Conservation (phyloP, 2,113 vertebrate genomes). For the Monarcha castaneiventris region DNA sequence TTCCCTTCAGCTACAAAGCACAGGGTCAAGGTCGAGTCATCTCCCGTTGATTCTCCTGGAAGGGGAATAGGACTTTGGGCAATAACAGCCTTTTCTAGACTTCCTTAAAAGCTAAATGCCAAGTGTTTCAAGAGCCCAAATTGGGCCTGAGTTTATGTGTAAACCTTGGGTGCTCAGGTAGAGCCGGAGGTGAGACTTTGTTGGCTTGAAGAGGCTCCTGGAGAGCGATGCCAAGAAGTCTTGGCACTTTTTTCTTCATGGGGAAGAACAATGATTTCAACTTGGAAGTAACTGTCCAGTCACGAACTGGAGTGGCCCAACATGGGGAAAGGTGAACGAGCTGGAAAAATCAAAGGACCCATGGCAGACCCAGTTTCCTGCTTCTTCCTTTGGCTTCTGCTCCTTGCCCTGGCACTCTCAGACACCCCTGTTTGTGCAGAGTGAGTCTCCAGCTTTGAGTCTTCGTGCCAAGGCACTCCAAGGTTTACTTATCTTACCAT, state of each 20-base stretch:
- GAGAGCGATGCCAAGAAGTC: neutral
- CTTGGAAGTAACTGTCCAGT: neutral
- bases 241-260: neutral
- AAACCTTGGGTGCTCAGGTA: neutral
- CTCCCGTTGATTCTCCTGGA: neutral
- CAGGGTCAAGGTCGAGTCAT: neutral
- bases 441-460: slow-evolving; percentile 1
- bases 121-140: slow-evolving; percentile 20
- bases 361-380: neutral
- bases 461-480: neutral
- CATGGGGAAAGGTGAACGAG: neutral
- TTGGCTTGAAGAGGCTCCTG: neutral
- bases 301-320: neutral
- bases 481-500: slow-evolving; percentile 28
- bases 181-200: neutral
- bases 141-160: neutral
- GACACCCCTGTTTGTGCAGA: neutral
- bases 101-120: neutral
- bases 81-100: neutral
- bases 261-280: neutral
- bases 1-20: neutral
- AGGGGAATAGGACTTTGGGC: neutral
- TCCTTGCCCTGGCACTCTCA: neutral
- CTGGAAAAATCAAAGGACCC: neutral
- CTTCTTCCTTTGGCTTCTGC: neutral